A percentile compares a stretch with the other conserved stretches of the same genome.
Conservation (phyloP, 1,140 invertebrate species). For the Heliconius congener region DNA sequence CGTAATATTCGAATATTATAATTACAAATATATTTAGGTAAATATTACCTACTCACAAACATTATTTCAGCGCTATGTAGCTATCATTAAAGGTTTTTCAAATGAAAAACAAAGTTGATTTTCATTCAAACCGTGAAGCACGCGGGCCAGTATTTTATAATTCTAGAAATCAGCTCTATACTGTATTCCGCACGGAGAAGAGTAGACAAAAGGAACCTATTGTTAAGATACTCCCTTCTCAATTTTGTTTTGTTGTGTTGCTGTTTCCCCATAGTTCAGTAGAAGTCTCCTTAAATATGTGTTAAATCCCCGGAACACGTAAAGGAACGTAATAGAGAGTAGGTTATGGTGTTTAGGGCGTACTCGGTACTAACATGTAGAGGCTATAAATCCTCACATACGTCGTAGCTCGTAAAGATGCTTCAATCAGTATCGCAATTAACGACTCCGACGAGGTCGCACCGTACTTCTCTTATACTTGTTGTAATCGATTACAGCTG, state of each 20-base stretch:
- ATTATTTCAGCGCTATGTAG: no score
- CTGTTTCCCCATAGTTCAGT: background rate
- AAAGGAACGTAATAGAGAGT: conserved; percentile 12
- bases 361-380: conserved; percentile 15
- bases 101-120: no score
- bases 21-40: no score
- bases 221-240: no score
- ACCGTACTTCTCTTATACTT: background rate
- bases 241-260: no score
- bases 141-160: background rate
- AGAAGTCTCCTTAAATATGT: background rate
- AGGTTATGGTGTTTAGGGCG: conserved; percentile 26
- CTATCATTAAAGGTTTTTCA: no score
- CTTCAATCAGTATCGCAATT: conserved; percentile 26
- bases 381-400: conserved; percentile 28
- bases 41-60: no score
- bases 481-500: background rate
- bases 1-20: no score
- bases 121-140: background rate
- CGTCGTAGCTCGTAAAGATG: conserved; percentile 25
- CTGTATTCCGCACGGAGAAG: no score
- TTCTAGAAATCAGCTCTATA: no score
- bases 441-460: conserved; percentile 30
- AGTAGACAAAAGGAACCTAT: no score
- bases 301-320: background rate